phyloP scores from a whole-genome alignment of 2,888 invertebrate species.

The Macropis europaea region DNA sequence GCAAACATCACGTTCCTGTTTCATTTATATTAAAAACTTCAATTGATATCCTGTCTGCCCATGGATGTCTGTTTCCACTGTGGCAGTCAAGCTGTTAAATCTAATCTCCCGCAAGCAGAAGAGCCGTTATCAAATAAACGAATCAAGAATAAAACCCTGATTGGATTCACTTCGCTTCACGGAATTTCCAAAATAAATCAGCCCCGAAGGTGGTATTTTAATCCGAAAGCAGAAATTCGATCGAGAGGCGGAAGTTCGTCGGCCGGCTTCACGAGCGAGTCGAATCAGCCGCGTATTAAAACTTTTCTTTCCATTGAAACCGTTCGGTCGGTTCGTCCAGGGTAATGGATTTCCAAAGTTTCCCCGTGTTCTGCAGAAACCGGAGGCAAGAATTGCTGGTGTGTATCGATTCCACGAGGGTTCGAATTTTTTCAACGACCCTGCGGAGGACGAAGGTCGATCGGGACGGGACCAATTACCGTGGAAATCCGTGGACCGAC shows the following conservation, averaged over 20 bases:
- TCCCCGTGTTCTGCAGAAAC: not conserved
- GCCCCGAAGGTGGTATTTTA: not conserved
- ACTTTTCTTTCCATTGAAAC: slow-evolving; percentile 1
- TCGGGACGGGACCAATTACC: slow-evolving; percentile 35
- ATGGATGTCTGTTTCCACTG: too few species aligned
- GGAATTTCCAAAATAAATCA: too few species aligned
- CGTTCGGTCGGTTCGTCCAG: not conserved
- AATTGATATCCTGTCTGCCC: too few species aligned
- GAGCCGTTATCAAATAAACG: too few species aligned
- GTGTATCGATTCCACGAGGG: not conserved
- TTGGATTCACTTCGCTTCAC: too few species aligned
- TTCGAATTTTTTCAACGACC: not conserved
- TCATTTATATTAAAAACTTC: too few species aligned
- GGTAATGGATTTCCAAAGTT: slow-evolving; percentile 14
- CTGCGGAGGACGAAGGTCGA: not conserved
- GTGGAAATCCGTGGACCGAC: slow-evolving; percentile 15
- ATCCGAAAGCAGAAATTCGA: not conserved
- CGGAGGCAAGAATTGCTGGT: not conserved
- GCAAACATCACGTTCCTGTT: too few species aligned
- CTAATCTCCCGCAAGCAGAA: too few species aligned
- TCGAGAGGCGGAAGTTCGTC: not conserved
- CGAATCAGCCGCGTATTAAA: not conserved
- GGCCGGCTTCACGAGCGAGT: not conserved
- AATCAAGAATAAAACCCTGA: too few species aligned
- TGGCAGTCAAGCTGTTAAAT: too few species aligned